Evolutionary conservation across 1,140 invertebrate species (phyloP), one percentile per base, ranked within the genome.

Genomic region (Halyomorpha halys): DNA sequence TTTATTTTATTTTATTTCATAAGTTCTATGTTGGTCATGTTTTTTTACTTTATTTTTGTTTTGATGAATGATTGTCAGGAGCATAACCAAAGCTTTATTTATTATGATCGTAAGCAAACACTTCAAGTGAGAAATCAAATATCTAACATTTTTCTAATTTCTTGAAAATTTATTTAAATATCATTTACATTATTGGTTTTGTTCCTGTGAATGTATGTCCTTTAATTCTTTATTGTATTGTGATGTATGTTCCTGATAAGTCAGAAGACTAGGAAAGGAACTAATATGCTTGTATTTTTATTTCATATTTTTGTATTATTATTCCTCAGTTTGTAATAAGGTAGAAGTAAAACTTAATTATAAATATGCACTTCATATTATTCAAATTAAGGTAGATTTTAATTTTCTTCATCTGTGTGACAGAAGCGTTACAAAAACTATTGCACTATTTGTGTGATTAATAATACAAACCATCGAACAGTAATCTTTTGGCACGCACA

Each of bases 1-100:
- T 61, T 61, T 39, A 4, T 62, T 62, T 59, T 30, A 30, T 47
- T 47, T 62, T 45, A n/a, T 44, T 49, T 62, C n/a, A 47, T 62
- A 62, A 62, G 23, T 49, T 62, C 23, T 23, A 56, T 56, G 53
- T 56, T 56, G 21, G 53, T 56, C 23, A 56, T 56, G 53, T 19
- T 56, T 56, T 16, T 23, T 56, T 23, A 59, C 27, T 18, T 47
- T 62, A 45, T 62, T 47, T 49, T 45, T 61, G 56, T 59, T 62
- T 15, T 61, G 3, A 11, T 61, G 61, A 18, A 21, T 62, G 61
- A 44, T 47, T 62, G 61, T 62, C 13, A 44, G 39, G 45, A 3
- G 59, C 19, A 45, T 49, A 47, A 56, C 53, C 18, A 56, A 27
- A 49, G 47, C 16, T 49, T 49, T 49, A 49, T 11, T 49, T 2